Conservation (phyloP, 92 coral and sea anemone species). For the Bergia sp. region DNA sequence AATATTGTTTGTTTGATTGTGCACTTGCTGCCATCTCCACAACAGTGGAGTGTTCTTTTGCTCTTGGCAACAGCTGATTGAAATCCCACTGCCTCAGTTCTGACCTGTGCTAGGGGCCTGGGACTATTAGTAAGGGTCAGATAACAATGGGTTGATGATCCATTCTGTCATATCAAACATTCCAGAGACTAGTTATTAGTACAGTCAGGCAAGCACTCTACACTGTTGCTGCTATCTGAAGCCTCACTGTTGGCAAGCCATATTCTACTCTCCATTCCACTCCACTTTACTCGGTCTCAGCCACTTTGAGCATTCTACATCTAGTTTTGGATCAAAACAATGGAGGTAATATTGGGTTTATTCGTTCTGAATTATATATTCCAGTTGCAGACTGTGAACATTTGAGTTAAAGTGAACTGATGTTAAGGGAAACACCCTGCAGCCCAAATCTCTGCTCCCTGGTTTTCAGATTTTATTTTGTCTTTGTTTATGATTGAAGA, state of each 20-base stretch:
- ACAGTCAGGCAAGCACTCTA: constrained; percentile 25
- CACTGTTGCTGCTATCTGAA: constrained; percentile 6
- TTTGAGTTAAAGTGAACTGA: not conserved
- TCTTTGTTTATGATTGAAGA: not conserved
- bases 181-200: constrained; percentile 39
- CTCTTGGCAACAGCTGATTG: constrained; percentile 3
- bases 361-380: constrained; percentile 15
- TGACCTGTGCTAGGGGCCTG: constrained; percentile 30
- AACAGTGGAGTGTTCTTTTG: constrained; percentile 8
- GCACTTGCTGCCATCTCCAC: not conserved
- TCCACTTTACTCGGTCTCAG: not conserved
- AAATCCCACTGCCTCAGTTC: not conserved
- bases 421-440: constrained; percentile 28
- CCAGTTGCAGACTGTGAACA: constrained; percentile 36
- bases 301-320: constrained; percentile 41
- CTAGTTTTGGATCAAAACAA: constrained; percentile 23
- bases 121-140: constrained; percentile 20
- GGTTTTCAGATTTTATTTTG: not conserved
- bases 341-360: constrained; percentile 45
- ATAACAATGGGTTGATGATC: constrained; percentile 35
- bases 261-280: constrained; percentile 2
- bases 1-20: not conserved
- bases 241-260: constrained; percentile 17
- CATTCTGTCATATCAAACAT: constrained; percentile 19
- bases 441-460: not conserved